Percentiles rank a stretch among this genome's conserved stretches.
These are phyloP conservation scores for Aspidiotus destructor DNA, from an alignment of 2,888 invertebrate species.

Conservation along the genomic window DNA sequence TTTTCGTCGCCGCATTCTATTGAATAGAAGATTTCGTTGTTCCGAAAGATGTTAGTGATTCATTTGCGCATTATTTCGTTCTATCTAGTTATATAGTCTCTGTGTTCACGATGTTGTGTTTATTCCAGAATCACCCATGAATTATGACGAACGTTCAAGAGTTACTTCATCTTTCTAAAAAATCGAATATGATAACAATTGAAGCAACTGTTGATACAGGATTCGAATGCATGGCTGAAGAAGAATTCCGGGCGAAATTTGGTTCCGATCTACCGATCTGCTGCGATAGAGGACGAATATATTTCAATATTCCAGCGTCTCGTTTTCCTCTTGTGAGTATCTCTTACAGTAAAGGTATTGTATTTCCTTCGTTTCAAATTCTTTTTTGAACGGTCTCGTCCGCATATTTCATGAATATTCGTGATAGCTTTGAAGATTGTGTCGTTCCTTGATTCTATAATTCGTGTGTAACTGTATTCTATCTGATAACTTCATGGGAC, in stretches of 20 bases:
- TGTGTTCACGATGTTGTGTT: too few relatives aligned
- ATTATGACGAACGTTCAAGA: not conserved
- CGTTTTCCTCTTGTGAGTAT: slow-evolving; percentile 34
- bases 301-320: slow-evolving; percentile 36
- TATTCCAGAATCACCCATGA: too few relatives aligned
- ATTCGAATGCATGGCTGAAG: slow-evolving; percentile 34
- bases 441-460: not conserved
- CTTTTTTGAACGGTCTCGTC: too few relatives aligned
- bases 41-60: too few relatives aligned
- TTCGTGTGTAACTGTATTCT: not conserved
- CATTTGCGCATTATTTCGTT: too few relatives aligned
- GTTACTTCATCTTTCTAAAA: not conserved
- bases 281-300: slow-evolving; percentile 37
- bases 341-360: not conserved
- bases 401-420: not conserved
- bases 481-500: too few relatives aligned
- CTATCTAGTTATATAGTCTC: too few relatives aligned
- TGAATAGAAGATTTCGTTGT: too few relatives aligned
- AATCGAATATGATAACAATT: slow-evolving; percentile 35
- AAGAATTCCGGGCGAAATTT: slow-evolving; percentile 37
- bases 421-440: not conserved
- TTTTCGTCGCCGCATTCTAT: too few relatives aligned
- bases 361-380: too few relatives aligned
- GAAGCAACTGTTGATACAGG: slow-evolving; percentile 37
- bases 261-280: slow-evolving; percentile 33